phyloP scores from a whole-genome alignment of 2,113 vertebrate species.

The Helogale parvula region DNA sequence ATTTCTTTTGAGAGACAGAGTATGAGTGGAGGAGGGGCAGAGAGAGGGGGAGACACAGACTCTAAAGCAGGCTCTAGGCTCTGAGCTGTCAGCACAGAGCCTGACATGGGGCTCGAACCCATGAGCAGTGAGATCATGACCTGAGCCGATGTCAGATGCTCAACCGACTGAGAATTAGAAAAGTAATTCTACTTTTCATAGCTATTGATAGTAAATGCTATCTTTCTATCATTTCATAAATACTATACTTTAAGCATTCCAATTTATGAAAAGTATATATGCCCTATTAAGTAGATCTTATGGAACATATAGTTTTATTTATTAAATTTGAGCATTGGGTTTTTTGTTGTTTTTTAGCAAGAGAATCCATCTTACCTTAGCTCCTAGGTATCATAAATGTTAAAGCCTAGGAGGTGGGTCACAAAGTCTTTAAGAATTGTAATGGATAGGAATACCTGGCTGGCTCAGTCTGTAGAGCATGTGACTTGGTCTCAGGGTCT shows the following conservation, averaged over 20 bases:
- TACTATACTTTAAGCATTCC: background rate
- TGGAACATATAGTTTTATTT: background rate
- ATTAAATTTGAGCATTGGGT: slow-evolving; percentile 10
- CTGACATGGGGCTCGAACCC: too few species aligned
- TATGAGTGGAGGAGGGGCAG: too few species aligned
- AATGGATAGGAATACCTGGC: background rate
- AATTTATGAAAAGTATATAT: background rate
- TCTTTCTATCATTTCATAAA: background rate
- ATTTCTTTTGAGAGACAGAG: too few species aligned
- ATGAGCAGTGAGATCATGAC: too few species aligned
- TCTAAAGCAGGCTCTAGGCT: too few species aligned
- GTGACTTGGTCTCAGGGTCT: background rate
- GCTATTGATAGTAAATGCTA: background rate
- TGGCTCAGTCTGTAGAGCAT: background rate
- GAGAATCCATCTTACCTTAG: background rate
- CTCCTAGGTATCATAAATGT: background rate
- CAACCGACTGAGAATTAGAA: too few species aligned
- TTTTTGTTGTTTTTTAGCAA: background rate
- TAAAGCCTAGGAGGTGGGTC: background rate
- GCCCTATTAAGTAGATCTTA: background rate
- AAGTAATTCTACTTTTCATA: slow-evolving; percentile 38
- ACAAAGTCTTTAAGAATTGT: background rate
- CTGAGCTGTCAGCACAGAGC: too few species aligned
- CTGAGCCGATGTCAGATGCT: too few species aligned
- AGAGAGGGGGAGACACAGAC: too few species aligned